Evolutionary conservation across 2,113 vertebrate genomes (phyloP).

Genomic region (Epinephelus cyanopodus): DNA sequence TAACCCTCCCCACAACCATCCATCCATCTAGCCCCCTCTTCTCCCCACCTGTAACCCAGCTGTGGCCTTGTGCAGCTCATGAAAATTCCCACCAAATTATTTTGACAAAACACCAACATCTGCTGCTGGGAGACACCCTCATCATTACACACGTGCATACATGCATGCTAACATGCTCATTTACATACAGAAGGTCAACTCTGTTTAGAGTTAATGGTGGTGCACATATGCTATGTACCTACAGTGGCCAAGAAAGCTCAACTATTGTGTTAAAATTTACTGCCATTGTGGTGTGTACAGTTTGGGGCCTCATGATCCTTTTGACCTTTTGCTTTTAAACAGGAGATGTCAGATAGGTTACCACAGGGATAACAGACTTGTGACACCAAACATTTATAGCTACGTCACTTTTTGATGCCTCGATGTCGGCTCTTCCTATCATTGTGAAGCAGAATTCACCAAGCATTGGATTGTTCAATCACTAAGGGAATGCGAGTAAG

Average conservation of each 20-base stretch:
- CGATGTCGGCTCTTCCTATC: too few relatives aligned
- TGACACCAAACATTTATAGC: too few relatives aligned
- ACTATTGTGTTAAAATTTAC: background rate
- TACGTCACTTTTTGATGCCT: too few relatives aligned
- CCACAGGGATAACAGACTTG: too few relatives aligned
- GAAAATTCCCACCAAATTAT: slow-evolving; percentile 84
- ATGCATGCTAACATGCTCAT: slow-evolving; percentile 50
- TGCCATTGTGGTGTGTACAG: background rate
- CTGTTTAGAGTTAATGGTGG: background rate
- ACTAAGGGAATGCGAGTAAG: too few relatives aligned
- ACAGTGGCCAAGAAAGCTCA: background rate
- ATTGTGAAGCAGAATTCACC: too few relatives aligned
- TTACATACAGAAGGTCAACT: slow-evolving; percentile 29
- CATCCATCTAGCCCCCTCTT: background rate
- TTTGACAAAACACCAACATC: slow-evolving; percentile 80
- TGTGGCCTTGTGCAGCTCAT: slow-evolving; percentile 77
- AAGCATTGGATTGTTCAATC: too few relatives aligned
- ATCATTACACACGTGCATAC: slow-evolving; percentile 38
- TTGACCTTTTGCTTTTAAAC: too few relatives aligned
- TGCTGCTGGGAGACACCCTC: slow-evolving; percentile 57
- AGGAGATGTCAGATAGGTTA: too few relatives aligned
- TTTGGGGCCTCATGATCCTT: too few relatives aligned
- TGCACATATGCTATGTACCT: background rate
- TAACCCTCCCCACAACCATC: slow-evolving; percentile 4
- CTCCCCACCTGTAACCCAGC: slow-evolving; percentile 82